Evolutionary conservation across 2,113 vertebrate genomes (phyloP), one percentile per base, ranked within the genome.

Genomic region (Etheostoma cragini): DNA sequence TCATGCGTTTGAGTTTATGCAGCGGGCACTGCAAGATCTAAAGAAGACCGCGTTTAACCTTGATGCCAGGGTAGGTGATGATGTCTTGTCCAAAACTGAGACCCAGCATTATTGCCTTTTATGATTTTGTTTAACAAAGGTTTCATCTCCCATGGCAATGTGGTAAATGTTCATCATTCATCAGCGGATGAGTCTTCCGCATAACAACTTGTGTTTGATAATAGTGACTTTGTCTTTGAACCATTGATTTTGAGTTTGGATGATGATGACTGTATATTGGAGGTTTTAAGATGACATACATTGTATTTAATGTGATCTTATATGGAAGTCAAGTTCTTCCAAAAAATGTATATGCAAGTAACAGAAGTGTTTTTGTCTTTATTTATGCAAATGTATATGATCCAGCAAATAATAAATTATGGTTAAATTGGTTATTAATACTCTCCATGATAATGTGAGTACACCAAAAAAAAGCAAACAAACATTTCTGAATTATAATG

Each of bases 1-100:
- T 80, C 98, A 99, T 72, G 98, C 98, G 0, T 99, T 99, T 87
- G 98, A 99, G 93, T 99, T 99, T 83, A 99, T 99, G 98, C 98
- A 99, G 95, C 96, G 98, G 90, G 98, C 98, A 38, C 94, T 99
- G 93, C 97, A 98, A 91, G 98, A 99, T 82, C 93, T 99, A 2
- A 96, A 96, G 92, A 98, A 96, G 95, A 98, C 97, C 0, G 98
- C 97, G 0, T 96, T 95, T 77, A 97, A 93, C 89, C 95, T 99
- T 0, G 97, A 99, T 88, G 94, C 96, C 0, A 88, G 98, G 95
- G 98, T 99, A 93, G 47, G 95, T 61, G 53, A 50, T 45, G 35
- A 14, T 12, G 14, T 14, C n/a, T 7, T 30, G 12, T 14, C 21
- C 57, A 5, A 61, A 45, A 35, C 7, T n/a, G 19, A 54, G 47